These are phyloP conservation scores for Otis tarda DNA, from an alignment of 2,113 vertebrate species.

Conservation along the genomic window DNA sequence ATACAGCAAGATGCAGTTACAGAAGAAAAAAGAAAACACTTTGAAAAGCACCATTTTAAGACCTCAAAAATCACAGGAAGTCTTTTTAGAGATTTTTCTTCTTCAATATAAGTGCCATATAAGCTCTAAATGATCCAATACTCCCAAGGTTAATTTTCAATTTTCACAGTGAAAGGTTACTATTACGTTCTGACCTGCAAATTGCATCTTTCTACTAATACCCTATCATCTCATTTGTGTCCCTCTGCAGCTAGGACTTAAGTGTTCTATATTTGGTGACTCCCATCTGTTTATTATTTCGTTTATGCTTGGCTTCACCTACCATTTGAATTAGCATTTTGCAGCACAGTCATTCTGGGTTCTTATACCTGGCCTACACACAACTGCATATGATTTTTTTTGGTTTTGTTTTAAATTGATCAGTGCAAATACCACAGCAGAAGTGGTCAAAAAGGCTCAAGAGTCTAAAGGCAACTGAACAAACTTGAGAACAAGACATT, in stretches of 20 bases:
- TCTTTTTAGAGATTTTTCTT: not conserved
- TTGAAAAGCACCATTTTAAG: not conserved
- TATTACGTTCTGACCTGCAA: conserved; percentile 86
- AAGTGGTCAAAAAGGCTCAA: not conserved
- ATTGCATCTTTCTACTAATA: conserved; percentile 83
- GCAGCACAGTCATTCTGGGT: conserved; percentile 34
- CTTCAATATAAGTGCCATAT: conserved; percentile 31
- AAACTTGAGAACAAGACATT: not conserved
- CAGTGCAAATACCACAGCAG: not conserved
- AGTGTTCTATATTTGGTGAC: conserved; percentile 81
- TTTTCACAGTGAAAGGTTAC: conserved; percentile 83
- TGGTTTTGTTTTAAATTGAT: not conserved
- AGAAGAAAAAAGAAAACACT: not conserved
- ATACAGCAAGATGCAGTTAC: not conserved
- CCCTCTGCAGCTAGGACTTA: conserved; percentile 75
- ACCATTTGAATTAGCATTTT: conserved; percentile 74
- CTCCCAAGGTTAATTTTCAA: conserved; percentile 86
- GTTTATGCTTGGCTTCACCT: conserved; percentile 78
- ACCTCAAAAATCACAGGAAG: not conserved
- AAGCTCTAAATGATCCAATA: conserved; percentile 77
- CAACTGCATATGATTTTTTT: not conserved
- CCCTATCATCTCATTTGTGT: conserved; percentile 82
- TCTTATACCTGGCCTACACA: conserved; percentile 67
- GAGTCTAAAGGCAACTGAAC: not conserved
- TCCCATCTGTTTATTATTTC: conserved; percentile 88